A percentile compares a stretch with the other conserved stretches of the same genome.
phyloP scores from a whole-genome alignment of 2,888 invertebrate species.

The Polydrusus pterygomalis region DNA sequence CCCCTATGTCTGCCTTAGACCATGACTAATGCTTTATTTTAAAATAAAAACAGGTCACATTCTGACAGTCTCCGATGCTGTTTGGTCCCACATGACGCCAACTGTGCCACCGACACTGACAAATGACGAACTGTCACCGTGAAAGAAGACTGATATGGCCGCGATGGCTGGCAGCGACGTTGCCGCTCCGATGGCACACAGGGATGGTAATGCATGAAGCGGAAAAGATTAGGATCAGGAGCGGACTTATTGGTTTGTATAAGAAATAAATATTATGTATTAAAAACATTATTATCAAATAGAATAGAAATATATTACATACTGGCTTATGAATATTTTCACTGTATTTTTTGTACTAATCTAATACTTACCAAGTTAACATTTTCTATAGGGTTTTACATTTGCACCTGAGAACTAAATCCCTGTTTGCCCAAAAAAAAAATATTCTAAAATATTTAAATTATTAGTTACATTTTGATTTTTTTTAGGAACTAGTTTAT shows the following conservation, averaged over 20 bases:
- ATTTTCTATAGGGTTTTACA: too few relatives aligned
- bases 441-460: too few relatives aligned
- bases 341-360: too few relatives aligned
- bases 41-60: conserved; percentile 62
- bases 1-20: conserved; percentile 70
- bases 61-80: conserved; percentile 70
- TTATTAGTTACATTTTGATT: too few relatives aligned
- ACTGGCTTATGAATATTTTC: too few relatives aligned
- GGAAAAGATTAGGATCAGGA: conserved; percentile 49
- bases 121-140: conserved; percentile 75
- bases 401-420: too few relatives aligned
- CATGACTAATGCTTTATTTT: conserved; percentile 60
- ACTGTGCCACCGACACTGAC: conserved; percentile 74
- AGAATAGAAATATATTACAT: too few relatives aligned
- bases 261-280: background rate
- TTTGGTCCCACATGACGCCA: conserved; percentile 74
- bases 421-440: too few relatives aligned
- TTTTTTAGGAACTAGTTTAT: too few relatives aligned
- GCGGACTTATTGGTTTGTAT: conserved; percentile 27
- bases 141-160: conserved; percentile 75
- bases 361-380: too few relatives aligned
- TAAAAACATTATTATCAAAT: too few relatives aligned
- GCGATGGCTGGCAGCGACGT: conserved; percentile 69
- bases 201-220: conserved; percentile 52
- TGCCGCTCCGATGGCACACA: conserved; percentile 42